These are phyloP conservation scores for Papilio elwesi DNA, from an alignment of 2,888 invertebrate genomes.

Conservation along the genomic window DNA sequence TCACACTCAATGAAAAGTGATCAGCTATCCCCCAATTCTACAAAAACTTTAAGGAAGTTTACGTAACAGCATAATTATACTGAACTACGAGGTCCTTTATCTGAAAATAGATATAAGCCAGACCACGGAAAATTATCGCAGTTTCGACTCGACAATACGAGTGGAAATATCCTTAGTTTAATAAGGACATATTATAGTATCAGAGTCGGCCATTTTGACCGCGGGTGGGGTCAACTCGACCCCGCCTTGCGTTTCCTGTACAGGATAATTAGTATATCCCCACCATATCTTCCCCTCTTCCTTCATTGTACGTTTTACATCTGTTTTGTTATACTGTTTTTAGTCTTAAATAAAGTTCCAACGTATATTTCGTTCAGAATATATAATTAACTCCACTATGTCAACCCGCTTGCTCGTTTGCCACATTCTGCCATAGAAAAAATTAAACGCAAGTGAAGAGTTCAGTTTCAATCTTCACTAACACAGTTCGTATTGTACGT, in stretches of 20 bases:
- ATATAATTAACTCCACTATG: slow-evolving; percentile 27
- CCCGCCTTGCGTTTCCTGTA: slow-evolving; percentile 81
- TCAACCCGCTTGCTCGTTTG: too few relatives aligned
- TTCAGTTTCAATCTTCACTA: slow-evolving; percentile 8
- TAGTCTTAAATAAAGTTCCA: slow-evolving; percentile 41
- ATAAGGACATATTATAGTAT: slow-evolving; percentile 76
- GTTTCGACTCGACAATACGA: too few relatives aligned
- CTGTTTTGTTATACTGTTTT: slow-evolving; percentile 49
- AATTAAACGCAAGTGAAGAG: background rate
- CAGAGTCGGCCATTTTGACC: slow-evolving; percentile 79
- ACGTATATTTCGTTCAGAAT: slow-evolving; percentile 22
- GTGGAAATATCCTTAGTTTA: slow-evolving; percentile 62
- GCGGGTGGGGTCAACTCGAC: slow-evolving; percentile 81
- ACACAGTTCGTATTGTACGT: slow-evolving; percentile 10
- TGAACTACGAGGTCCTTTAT: too few relatives aligned
- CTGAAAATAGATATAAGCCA: too few relatives aligned
- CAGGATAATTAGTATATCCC: slow-evolving; percentile 81
- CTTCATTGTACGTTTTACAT: slow-evolving; percentile 65
- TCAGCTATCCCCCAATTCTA: too few relatives aligned
- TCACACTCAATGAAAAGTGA: too few relatives aligned
- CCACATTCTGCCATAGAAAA: too few relatives aligned
- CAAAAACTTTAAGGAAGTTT: too few relatives aligned
- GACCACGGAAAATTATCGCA: too few relatives aligned
- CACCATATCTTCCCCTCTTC: slow-evolving; percentile 73
- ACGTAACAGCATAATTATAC: too few relatives aligned